phyloP scores from a whole-genome alignment of 2,797 vertebrate species.

The Rhabdophis nuchalis region DNA sequence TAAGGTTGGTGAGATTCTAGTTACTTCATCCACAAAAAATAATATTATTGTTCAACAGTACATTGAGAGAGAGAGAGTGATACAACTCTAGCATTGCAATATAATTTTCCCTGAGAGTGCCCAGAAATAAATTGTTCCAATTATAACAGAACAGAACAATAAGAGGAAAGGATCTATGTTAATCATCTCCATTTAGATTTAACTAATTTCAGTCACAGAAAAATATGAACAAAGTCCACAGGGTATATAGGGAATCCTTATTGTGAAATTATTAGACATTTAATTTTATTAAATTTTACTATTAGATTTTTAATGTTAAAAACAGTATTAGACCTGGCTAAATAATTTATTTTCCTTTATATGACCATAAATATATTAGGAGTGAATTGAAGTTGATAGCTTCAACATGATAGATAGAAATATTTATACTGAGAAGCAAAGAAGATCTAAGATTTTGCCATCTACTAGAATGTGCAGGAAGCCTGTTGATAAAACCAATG shows the following conservation, averaged over 20 bases:
- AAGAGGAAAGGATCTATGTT: not conserved
- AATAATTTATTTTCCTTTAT: not conserved
- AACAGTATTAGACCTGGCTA: not conserved
- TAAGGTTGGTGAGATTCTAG: not conserved
- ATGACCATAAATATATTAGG: not conserved
- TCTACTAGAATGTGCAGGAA: not conserved
- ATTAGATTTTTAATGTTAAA: too few species aligned
- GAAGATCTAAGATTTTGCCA: not conserved
- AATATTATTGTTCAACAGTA: not conserved
- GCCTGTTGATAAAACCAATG: too few species aligned
- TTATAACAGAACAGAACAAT: not conserved
- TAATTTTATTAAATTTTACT: too few species aligned
- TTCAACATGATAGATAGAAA: not conserved
- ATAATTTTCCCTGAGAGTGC: not conserved
- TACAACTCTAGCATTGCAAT: not conserved
- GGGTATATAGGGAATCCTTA: not conserved
- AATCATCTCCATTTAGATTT: not conserved
- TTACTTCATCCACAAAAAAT: not conserved
- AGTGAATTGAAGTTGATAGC: not conserved
- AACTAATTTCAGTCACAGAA: not conserved
- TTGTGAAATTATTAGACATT: not conserved
- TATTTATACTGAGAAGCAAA: not conserved
- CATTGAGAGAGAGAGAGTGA: not conserved
- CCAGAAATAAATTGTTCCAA: not conserved
- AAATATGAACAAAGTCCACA: not conserved